These are phyloP conservation scores for Limnephilus rhombicus DNA, from an alignment of 2,888 invertebrate species.

Conservation along the genomic window DNA sequence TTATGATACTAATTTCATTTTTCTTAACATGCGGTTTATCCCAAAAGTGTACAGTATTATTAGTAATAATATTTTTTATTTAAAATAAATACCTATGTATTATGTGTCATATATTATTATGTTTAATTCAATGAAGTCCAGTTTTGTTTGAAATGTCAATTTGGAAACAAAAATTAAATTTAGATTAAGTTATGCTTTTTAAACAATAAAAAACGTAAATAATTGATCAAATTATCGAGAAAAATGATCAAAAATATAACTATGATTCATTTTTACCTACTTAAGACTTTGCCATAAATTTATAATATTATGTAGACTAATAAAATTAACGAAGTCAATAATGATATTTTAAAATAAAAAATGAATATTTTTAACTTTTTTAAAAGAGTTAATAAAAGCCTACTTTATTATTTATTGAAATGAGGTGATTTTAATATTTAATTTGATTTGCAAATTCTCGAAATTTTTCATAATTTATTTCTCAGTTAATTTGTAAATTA, in stretches of 20 bases:
- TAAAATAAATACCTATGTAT: slow-evolving; percentile 17
- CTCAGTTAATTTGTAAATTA: slow-evolving; percentile 39
- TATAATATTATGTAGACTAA: background rate
- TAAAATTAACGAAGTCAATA: background rate
- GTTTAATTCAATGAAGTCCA: background rate
- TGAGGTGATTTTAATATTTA: background rate
- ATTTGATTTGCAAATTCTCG: background rate
- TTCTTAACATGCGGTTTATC: slow-evolving; percentile 41
- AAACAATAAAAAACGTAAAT: background rate
- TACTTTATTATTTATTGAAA: background rate
- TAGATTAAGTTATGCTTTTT: background rate
- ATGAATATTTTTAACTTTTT: background rate
- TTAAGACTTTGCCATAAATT: background rate
- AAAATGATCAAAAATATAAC: background rate
- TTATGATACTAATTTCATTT: slow-evolving; percentile 20
- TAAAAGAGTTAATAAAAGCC: background rate
- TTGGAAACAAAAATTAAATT: background rate
- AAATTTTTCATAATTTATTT: slow-evolving; percentile 18
- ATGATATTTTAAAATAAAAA: background rate
- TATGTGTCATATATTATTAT: slow-evolving; percentile 20
- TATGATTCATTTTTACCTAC: background rate
- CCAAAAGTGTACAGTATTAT: slow-evolving; percentile 65
- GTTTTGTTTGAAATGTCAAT: background rate
- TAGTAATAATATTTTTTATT: slow-evolving; percentile 60
- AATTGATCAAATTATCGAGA: background rate